phyloP scores from a whole-genome alignment of 2,888 invertebrate genomes.

The Drosophila subquinaria region DNA sequence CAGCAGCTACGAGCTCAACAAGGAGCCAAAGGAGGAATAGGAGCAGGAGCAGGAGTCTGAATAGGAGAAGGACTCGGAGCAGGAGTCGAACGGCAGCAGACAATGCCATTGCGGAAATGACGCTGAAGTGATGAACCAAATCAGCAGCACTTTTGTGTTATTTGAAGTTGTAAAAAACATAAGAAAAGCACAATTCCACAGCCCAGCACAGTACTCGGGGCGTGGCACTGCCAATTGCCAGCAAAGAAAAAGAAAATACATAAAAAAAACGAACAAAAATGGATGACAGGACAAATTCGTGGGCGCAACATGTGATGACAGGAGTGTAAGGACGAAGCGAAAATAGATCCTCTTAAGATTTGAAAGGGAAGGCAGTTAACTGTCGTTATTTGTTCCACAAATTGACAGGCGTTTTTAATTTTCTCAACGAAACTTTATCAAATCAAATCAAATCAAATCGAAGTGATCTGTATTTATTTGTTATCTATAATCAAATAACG shows the following conservation, averaged over 20 bases:
- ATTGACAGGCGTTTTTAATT: conserved; percentile 51
- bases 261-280: conserved; percentile 17
- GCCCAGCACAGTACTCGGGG: conserved; percentile 9
- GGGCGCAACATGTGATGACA: conserved; percentile 61
- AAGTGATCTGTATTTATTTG: conserved; percentile 17
- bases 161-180: conserved; percentile 70
- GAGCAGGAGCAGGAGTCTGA: not conserved
- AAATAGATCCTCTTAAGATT: conserved; percentile 2
- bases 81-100: conserved; percentile 32
- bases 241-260: conserved; percentile 1
- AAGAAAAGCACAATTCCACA: conserved; percentile 37
- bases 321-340: not conserved
- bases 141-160: conserved; percentile 75
- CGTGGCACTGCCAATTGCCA: conserved; percentile 51
- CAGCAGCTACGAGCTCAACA: conserved; percentile 7
- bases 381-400: conserved; percentile 40
- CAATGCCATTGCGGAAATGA: conserved; percentile 67
- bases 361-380: conserved; percentile 23
- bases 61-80: not conserved
- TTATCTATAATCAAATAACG: conserved; percentile 24
- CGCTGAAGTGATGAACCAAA: conserved; percentile 74
- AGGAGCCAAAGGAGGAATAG: not conserved
- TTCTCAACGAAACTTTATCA: conserved; percentile 31
- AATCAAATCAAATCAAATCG: conserved; percentile 35
- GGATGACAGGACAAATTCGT: conserved; percentile 65